Evolutionary conservation across 2,797 vertebrate genomes (phyloP).

Genomic region (Buphagus erythrorhynchus): DNA sequence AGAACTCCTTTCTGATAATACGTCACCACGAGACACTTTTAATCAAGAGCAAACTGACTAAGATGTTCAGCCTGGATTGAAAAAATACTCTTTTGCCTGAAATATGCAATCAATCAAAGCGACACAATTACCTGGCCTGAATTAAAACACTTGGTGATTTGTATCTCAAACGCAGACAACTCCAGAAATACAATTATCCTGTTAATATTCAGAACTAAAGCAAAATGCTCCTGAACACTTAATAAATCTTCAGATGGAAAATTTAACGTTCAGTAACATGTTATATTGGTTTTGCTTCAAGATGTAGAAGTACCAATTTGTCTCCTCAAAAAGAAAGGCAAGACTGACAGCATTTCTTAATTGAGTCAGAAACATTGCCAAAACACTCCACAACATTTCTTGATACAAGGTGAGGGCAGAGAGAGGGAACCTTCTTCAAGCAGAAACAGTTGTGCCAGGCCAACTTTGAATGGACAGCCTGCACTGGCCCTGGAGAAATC

Average conservation of each 20-base stretch:
- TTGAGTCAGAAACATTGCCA: neutral
- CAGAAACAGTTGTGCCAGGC: neutral
- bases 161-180: neutral
- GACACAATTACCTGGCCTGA: constrained; percentile 12
- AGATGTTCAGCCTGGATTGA: neutral
- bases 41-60: constrained; percentile 29
- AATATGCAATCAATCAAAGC: constrained; percentile 37
- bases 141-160: constrained; percentile 8
- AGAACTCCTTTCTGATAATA: neutral
- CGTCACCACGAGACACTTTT: neutral
- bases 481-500: neutral
- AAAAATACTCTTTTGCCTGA: constrained; percentile 23
- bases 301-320: constrained; percentile 43
- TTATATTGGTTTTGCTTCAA: constrained; percentile 32
- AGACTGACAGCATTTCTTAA: constrained; percentile 25
- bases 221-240: constrained; percentile 24
- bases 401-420: neutral
- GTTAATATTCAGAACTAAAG: constrained; percentile 58
- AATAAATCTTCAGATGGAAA: constrained; percentile 46
- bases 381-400: neutral
- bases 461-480: neutral
- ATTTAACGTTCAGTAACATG: constrained; percentile 26
- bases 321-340: constrained; percentile 9
- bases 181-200: constrained; percentile 16
- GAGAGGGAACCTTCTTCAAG: neutral